Base-by-base conservation (phyloP, 2,797 vertebrate genomes). In the Cyprinodon diabolis region DNA sequence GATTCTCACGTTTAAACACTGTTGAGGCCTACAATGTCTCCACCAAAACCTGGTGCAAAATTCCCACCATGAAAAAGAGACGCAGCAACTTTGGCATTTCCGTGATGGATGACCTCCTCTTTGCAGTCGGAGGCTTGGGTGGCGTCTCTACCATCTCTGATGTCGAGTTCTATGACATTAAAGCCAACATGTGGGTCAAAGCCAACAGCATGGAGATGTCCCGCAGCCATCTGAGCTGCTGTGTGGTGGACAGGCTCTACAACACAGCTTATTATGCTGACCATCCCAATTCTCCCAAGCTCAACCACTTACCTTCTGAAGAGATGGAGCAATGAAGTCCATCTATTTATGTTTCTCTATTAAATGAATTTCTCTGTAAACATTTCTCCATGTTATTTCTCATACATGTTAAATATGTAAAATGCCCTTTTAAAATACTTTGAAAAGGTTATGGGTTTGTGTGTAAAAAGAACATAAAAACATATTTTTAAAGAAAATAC, bases 41-140 rank as follows among this genome's bases (percentile, higher is more conserved):
- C 0, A 78, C 82, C 66, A 87, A 96, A 62, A 82, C 81, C 0
- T 97, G 96, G 96, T 86, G 69, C 1, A 23, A 37, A 0, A 57
- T 95, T n/a, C 77, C 92, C 54, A 69, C 84, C 52, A 96, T 97
- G 96, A 86, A 92, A 43, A 94, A 76, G 0, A 86, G 92, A 2
- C 95, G 96, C 63, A 97, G 96, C 87, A 96, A 96, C 87, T 97
- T 97, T 14, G 96, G 96, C 77, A 95, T 96, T 0, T 95, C 93
- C 23, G 94, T 96, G 76, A 82, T 97, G 23, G 94, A 89, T 17
- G 69, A 67, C 55, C 0, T 65, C 17, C 57, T 91, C 14, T 88
- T 79, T 54, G 88, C 75, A 37, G 91, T 93, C 0, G 84, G 84
- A 37, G 86, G 82, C 43, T 86, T 30, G 52, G 77, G 68, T 0